A percentile compares a stretch with the other conserved stretches of the same genome.
Evolutionary conservation across 1,140 invertebrate genomes (phyloP).

Genomic region (Caenorhabditis brenneri): DNA sequence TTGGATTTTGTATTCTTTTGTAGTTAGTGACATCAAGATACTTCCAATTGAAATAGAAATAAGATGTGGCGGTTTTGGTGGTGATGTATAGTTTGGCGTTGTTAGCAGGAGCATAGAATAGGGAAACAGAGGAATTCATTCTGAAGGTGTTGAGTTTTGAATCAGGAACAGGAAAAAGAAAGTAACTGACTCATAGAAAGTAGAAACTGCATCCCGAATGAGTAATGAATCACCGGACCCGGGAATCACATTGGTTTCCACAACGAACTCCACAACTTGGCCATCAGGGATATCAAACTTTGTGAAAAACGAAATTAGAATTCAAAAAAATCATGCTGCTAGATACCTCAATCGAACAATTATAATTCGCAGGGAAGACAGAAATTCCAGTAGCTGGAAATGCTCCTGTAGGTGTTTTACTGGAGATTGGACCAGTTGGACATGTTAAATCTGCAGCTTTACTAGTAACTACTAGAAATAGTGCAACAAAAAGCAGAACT

Average conservation of each 20-base stretch:
- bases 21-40: not conserved
- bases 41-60: not conserved
- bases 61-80: not conserved
- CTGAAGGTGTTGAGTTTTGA: not conserved
- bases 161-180: not conserved
- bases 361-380: not conserved
- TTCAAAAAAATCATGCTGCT: not conserved
- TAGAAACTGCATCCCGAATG: not conserved
- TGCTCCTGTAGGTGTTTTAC: not conserved
- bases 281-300: not conserved
- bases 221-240: not conserved
- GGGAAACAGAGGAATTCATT: not conserved
- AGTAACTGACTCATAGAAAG: not conserved
- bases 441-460: not conserved
- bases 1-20: not conserved
- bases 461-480: not conserved
- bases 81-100: not conserved
- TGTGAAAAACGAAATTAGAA: not conserved
- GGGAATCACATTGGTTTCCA: not conserved
- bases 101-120: not conserved
- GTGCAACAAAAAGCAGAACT: not conserved
- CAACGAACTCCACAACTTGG: not conserved
- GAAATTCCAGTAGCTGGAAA: not conserved
- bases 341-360: not conserved
- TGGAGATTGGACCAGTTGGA: not conserved